Evolutionary conservation across 2,797 vertebrate species (phyloP).

Genomic region (Bufotes viridis): DNA sequence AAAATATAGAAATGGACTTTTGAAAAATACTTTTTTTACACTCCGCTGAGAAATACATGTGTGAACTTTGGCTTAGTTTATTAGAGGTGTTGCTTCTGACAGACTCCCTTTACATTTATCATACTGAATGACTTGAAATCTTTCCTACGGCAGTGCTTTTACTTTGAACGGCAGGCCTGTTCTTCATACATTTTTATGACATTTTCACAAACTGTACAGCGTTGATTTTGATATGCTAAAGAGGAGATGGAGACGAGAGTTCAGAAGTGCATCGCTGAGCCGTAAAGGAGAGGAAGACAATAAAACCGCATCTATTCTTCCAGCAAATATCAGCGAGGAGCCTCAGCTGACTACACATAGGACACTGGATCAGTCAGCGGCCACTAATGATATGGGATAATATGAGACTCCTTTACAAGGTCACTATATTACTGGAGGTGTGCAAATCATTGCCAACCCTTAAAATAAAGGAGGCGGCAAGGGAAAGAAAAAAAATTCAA

Average conservation of each 20-base stretch:
- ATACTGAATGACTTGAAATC: background rate
- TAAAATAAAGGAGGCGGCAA: too few relatives aligned
- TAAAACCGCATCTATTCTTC: background rate
- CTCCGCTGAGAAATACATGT: too few relatives aligned
- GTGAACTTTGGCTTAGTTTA: too few relatives aligned
- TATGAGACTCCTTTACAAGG: background rate
- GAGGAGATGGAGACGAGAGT: constrained; percentile 7
- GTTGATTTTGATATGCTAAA: constrained; percentile 12
- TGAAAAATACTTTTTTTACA: too few relatives aligned
- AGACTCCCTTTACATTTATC: too few relatives aligned
- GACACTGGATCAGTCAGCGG: background rate
- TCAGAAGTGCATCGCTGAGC: constrained; percentile 27
- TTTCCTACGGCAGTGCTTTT: background rate
- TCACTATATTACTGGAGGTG: background rate
- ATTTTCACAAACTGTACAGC: background rate
- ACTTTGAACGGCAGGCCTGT: background rate
- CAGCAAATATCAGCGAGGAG: background rate
- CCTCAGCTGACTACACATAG: background rate
- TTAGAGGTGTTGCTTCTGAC: too few relatives aligned
- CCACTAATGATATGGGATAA: constrained; percentile 1
- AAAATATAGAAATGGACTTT: too few relatives aligned
- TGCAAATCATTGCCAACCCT: too few relatives aligned
- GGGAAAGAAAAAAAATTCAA: too few relatives aligned
- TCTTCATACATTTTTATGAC: constrained; percentile 14
- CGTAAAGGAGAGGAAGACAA: constrained; percentile 19